Evolutionary conservation across 2,797 vertebrate genomes (phyloP), one percentile per base, ranked within the genome.

Genomic region (Amphiprion clarkii): DNA sequence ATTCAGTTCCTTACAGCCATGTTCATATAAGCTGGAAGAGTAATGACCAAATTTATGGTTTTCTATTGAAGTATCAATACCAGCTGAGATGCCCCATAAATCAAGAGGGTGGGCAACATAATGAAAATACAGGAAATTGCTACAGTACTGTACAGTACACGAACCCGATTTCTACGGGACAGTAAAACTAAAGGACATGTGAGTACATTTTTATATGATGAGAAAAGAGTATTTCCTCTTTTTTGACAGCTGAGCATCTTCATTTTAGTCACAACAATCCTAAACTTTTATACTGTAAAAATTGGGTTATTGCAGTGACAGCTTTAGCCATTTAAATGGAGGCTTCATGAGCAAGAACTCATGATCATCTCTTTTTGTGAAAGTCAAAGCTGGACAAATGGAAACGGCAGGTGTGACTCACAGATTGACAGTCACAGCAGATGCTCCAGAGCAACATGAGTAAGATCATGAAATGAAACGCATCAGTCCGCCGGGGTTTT

Each of bases 381-480:
- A 89, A 85, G 84, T 87, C 81, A 83, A 82, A 87, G 67, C 40
- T 8, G 2, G 66, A 75, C 27, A 46, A 76, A 78, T 13, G 58
- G 29, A 76, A 74, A 71, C 2, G 72, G 68, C 82, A 86, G 87
- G 74, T 86, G 80, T 92, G 90, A 93, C 78, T 91, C 88, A 90
- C 51, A 71, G 69, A 68, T 81, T 76, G 81, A 77, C 78, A 82
- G 84, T 85, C 87, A 83, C 64, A 53, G 69, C 72, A 87, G 76
- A 87, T 78, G 84, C 84, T 92, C 79, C 74, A 67, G 74, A 86
- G 91, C 79, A 81, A 66, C 64, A 60, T 91, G 91, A 93, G 81
- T 91, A 89, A 92, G 74, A 81, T 59, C 14, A 14, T 81, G 83
- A 87, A 82, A 84, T 74, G 84, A 83, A 82, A 74, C 40, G 67